phyloP scores from a whole-genome alignment of 2,113 vertebrate genomes.

The Takifugu bimaculatus region DNA sequence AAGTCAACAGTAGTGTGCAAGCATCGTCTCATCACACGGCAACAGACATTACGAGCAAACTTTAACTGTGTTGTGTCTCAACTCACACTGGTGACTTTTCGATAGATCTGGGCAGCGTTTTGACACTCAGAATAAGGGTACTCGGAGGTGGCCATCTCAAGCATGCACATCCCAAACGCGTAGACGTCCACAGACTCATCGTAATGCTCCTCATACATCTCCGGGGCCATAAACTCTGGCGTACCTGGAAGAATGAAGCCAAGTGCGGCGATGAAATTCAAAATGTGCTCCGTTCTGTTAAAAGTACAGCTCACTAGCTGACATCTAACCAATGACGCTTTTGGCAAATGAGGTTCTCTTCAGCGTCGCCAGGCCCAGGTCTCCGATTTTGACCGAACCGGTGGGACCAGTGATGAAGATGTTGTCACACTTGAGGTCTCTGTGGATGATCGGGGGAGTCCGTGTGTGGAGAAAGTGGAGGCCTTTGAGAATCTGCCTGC shows the following conservation, averaged over 20 bases:
- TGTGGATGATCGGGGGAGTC: conserved; percentile 95
- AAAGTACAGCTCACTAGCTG: conserved; percentile 1
- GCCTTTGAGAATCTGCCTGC: conserved; percentile 96
- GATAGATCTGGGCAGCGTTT: conserved; percentile 98
- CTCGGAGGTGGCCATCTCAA: conserved; percentile 99
- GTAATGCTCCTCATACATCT: conserved; percentile 98
- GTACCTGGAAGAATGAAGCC: conserved; percentile 77
- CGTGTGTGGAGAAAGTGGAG: conserved; percentile 95
- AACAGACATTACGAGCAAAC: background rate
- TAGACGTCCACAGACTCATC: conserved; percentile 96
- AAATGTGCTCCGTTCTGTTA: conserved; percentile 3
- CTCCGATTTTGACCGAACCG: conserved; percentile 97
- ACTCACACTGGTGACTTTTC: conserved; percentile 99
- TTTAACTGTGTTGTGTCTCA: background rate
- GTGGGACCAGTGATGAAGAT: conserved; percentile 99
- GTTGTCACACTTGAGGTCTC: conserved; percentile 98
- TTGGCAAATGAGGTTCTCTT: conserved; percentile 97
- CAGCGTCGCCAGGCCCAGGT: conserved; percentile 92
- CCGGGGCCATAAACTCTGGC: conserved; percentile 97
- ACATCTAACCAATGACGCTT: conserved; percentile 89
- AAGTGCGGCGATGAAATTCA: conserved; percentile 5
- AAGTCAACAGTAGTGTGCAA: too few species aligned
- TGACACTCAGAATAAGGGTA: conserved; percentile 99
- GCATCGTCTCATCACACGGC: too few species aligned
- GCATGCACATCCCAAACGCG: conserved; percentile 98